Base-by-base conservation (phyloP, 2,888 invertebrate genomes). In the Neoascia interrupta region DNA sequence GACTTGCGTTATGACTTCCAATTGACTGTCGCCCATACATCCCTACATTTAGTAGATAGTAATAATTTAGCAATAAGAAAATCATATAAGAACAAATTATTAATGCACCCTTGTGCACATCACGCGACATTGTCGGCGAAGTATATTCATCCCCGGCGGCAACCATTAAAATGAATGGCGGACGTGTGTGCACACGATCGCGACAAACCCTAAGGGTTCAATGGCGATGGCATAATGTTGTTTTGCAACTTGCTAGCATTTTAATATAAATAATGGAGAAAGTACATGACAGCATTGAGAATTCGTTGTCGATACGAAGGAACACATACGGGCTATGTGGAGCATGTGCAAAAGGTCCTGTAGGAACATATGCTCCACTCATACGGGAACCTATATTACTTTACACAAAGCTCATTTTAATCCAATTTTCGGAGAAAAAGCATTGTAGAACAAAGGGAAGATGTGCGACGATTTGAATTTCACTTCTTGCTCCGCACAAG, bases 81-180 rank as follows among this genome's bases (percentile, higher is more conserved):
- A 73, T 70, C 75, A 73, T n/a, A n/a, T 73, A 76, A 68, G 68
- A 81, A 73, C 75, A 81, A 82, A 74, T 74, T 81, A 81, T 82
- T 82, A 83, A 80, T 81, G 74, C 73, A 80, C 82, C 81, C 82
- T 53, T 43, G 81, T 73, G 82, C 51, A 73, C 61, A 70, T 61
- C 15, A 56, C 58, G 51, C 54, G 61, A 69, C 63, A 63, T 72
- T 6, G 4, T 31, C 31, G 58, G 21, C 39, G 49, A 31, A 51
- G 60, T n/a, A 13, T 73, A 79, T 68, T 73, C 73, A 79, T 79
- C 66, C 73, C 79, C 66, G 56, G 13, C 56, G 61, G 73, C 66
- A 51, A 36, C 43, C 79, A 79, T 79, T 79, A 79, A 79, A 79
- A 79, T 73, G 37, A 79, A 79, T 79, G 79, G 66, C 66, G 66